Conservation (phyloP, 2,888 invertebrate species). For the Eupithecia dodoneata region DNA sequence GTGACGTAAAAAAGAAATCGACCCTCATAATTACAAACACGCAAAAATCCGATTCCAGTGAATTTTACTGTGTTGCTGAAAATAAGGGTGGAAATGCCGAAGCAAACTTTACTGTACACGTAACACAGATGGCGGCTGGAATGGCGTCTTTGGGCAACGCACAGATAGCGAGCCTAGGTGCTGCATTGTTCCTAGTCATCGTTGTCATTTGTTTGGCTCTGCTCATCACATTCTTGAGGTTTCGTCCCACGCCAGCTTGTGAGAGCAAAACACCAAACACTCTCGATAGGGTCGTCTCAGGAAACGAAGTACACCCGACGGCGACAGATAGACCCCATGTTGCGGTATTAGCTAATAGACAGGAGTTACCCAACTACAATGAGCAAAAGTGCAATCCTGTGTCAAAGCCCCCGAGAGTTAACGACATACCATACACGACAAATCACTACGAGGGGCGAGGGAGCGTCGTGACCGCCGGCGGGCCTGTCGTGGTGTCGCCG, state of each 20-base stretch:
- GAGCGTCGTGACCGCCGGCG: conserved; percentile 85
- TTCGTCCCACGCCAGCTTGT: conserved; percentile 88
- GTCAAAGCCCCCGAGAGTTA: conserved; percentile 88
- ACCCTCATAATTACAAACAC: conserved; percentile 91
- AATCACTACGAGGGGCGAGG: conserved; percentile 88
- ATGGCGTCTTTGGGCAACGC: conserved; percentile 92
- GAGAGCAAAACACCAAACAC: conserved; percentile 91
- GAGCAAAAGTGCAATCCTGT: conserved; percentile 86
- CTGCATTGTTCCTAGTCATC: conserved; percentile 91
- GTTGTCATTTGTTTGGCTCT: conserved; percentile 88
- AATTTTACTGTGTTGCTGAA: conserved; percentile 95
- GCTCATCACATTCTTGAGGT: conserved; percentile 88
- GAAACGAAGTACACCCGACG: conserved; percentile 78
- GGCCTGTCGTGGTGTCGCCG: conserved; percentile 89
- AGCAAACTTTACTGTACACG: conserved; percentile 94
- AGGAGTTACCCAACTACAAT: conserved; percentile 68
- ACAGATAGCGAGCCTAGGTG: conserved; percentile 93
- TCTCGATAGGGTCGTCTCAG: conserved; percentile 88
- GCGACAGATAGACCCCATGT: conserved; percentile 82
- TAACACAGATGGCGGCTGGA: conserved; percentile 90
- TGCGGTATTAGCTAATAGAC: conserved; percentile 83
- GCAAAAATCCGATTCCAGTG: conserved; percentile 92
- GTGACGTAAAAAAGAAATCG: conserved; percentile 90
- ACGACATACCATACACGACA: conserved; percentile 88
- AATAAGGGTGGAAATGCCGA: conserved; percentile 94